A percentile compares a stretch with the other conserved stretches of the same genome.
Evolutionary conservation across 2,888 invertebrate genomes (phyloP).

Genomic region (Stenchaetothrips biformis): DNA sequence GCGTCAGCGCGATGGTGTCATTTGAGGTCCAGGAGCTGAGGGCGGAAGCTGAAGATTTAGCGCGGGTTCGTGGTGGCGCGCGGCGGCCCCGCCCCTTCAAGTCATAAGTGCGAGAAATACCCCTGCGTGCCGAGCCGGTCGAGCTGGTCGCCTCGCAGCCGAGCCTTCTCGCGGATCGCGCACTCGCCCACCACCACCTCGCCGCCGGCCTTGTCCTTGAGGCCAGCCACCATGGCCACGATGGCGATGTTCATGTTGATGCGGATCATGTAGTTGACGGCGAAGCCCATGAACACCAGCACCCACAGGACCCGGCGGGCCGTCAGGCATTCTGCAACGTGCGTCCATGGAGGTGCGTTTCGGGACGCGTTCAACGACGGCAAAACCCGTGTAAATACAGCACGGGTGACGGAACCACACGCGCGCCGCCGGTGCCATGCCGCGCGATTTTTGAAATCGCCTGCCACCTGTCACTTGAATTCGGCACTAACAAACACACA

Average conservation of each 20-base stretch:
- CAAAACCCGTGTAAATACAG: too few relatives aligned
- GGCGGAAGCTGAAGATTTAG: neutral
- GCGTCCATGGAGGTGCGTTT: too few relatives aligned
- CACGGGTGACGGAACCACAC: too few relatives aligned
- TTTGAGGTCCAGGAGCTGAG: neutral
- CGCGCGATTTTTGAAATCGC: too few relatives aligned
- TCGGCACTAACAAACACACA: too few relatives aligned
- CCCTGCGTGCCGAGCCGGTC: neutral
- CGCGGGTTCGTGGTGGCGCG: neutral
- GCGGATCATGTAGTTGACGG: conserved; percentile 63
- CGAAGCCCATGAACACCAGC: conserved; percentile 60
- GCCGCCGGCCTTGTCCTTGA: conserved; percentile 31
- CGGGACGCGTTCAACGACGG: too few relatives aligned
- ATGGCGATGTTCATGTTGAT: conserved; percentile 64
- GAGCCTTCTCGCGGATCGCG: neutral
- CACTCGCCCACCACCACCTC: conserved; percentile 12
- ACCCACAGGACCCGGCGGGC: conserved; percentile 56
- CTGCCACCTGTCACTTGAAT: too few relatives aligned
- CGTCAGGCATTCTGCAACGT: conserved; percentile 31
- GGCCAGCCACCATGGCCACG: conserved; percentile 56
- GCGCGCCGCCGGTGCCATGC: neutral
- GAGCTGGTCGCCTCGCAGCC: neutral
- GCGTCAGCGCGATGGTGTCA: too few relatives aligned
- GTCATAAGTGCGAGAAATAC: neutral
- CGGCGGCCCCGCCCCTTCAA: neutral